These are phyloP conservation scores for Charaxes varanes DNA, from an alignment of 1,140 invertebrate genomes.

Conservation along the genomic window DNA sequence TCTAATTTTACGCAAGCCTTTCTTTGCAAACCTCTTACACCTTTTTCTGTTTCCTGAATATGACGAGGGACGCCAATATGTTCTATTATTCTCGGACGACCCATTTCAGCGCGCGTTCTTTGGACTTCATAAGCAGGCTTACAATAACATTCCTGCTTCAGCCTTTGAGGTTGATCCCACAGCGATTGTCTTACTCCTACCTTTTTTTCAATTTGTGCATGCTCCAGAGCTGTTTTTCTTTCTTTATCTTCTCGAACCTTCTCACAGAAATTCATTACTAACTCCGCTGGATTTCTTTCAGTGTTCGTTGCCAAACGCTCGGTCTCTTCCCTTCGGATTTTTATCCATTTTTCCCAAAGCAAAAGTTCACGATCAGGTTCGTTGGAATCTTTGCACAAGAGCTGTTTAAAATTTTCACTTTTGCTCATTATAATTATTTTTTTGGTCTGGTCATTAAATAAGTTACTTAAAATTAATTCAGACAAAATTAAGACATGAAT, in stretches of 20 bases:
- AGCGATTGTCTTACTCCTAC: slow-evolving; percentile 33
- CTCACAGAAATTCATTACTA: slow-evolving; percentile 51
- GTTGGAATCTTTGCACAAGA: slow-evolving; percentile 17
- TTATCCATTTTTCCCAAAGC: slow-evolving; percentile 60
- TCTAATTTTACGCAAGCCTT: slow-evolving; percentile 30
- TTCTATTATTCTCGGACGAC: slow-evolving; percentile 40
- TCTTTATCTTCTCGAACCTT: slow-evolving; percentile 47
- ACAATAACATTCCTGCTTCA: slow-evolving; percentile 46
- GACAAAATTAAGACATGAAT: too few species aligned
- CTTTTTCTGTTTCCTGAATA: slow-evolving; percentile 54
- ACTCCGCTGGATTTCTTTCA: slow-evolving; percentile 34
- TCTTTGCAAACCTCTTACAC: slow-evolving; percentile 31
- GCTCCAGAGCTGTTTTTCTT: slow-evolving; percentile 43
- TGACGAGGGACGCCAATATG: slow-evolving; percentile 56
- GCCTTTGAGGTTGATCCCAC: slow-evolving; percentile 48
- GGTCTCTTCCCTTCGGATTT: slow-evolving; percentile 51
- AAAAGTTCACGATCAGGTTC: slow-evolving; percentile 44
- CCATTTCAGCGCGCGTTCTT: slow-evolving; percentile 39
- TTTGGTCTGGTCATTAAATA: too few species aligned
- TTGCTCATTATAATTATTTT: too few species aligned
- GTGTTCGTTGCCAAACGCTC: slow-evolving; percentile 29
- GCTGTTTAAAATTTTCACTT: too few species aligned
- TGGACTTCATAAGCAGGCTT: slow-evolving; percentile 41
- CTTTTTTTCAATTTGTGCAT: slow-evolving; percentile 45
- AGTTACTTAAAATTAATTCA: too few species aligned